Percentiles rank a stretch among this genome's conserved stretches.
Conservation (phyloP, 2,113 vertebrate species). For the Burhinus oedicnemus region DNA sequence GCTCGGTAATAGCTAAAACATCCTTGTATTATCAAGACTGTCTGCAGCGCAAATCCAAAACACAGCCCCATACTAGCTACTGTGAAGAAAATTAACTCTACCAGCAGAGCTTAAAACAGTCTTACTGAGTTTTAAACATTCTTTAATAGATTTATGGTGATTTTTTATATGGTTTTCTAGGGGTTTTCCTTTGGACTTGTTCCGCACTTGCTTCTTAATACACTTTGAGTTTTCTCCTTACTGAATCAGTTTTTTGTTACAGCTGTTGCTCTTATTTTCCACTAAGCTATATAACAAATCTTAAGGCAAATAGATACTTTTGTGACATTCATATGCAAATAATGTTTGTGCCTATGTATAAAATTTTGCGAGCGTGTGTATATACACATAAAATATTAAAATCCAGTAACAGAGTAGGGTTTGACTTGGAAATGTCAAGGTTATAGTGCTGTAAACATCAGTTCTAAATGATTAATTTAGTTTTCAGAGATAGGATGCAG, state of each 20-base stretch:
- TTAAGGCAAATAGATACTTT: background rate
- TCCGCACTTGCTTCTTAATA: no score
- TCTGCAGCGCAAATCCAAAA: no score
- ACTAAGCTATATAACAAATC: background rate
- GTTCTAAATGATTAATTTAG: background rate
- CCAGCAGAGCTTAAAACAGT: no score
- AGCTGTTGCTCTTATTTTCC: background rate
- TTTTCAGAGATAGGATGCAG: background rate
- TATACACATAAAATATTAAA: background rate
- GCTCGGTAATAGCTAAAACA: no score
- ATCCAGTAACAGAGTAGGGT: background rate
- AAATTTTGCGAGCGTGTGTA: background rate
- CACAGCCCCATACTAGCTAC: no score
- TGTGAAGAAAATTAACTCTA: no score
- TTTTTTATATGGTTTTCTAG: no score
- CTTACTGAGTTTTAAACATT: no score
- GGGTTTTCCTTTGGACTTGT: no score
- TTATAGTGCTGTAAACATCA: background rate
- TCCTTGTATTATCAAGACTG: no score
- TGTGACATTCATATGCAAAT: background rate
- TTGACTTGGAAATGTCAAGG: background rate
- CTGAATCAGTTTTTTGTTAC: background rate
- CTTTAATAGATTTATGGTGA: no score
- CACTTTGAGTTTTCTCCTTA: no score
- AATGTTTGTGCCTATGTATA: background rate